These are phyloP conservation scores for Laodelphax striatellus DNA, from an alignment of 1,140 invertebrate species.

Conservation along the genomic window DNA sequence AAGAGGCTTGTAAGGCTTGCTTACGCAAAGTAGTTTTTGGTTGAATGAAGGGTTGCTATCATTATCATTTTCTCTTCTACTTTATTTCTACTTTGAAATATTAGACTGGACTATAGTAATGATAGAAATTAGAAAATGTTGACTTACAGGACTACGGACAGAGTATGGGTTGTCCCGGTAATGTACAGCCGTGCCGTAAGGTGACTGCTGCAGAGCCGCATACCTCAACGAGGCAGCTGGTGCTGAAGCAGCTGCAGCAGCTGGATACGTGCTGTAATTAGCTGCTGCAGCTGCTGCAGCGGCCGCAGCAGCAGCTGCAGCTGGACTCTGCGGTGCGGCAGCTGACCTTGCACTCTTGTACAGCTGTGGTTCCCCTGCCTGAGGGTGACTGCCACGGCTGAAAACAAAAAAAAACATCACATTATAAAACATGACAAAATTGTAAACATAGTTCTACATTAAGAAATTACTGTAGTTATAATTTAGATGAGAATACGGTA, in stretches of 20 bases:
- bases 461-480: too few relatives aligned
- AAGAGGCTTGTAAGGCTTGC: too few relatives aligned
- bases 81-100: too few relatives aligned
- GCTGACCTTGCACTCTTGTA: slow-evolving; percentile 18
- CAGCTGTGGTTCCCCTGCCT: slow-evolving; percentile 14
- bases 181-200: slow-evolving; percentile 19
- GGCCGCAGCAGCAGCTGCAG: slow-evolving; percentile 1
- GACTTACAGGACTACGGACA: slow-evolving; percentile 16
- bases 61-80: too few relatives aligned
- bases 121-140: too few relatives aligned
- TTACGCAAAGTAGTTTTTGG: too few relatives aligned
- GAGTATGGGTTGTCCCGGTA: slow-evolving; percentile 20
- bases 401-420: slow-evolving; percentile 3
- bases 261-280: slow-evolving; percentile 6
- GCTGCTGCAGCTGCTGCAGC: slow-evolving; percentile 6
- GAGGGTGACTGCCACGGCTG: slow-evolving; percentile 13
- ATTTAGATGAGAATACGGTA: too few relatives aligned
- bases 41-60: too few relatives aligned
- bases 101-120: too few relatives aligned
- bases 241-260: slow-evolving; percentile 4
- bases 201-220: slow-evolving; percentile 17
- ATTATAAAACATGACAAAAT: not conserved
- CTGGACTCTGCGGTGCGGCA: slow-evolving; percentile 9
- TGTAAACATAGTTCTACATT: too few relatives aligned
- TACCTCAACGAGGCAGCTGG: slow-evolving; percentile 15